These are phyloP conservation scores for Drosophila pectinifera DNA, from an alignment of 1,140 invertebrate species.

Conservation along the genomic window DNA sequence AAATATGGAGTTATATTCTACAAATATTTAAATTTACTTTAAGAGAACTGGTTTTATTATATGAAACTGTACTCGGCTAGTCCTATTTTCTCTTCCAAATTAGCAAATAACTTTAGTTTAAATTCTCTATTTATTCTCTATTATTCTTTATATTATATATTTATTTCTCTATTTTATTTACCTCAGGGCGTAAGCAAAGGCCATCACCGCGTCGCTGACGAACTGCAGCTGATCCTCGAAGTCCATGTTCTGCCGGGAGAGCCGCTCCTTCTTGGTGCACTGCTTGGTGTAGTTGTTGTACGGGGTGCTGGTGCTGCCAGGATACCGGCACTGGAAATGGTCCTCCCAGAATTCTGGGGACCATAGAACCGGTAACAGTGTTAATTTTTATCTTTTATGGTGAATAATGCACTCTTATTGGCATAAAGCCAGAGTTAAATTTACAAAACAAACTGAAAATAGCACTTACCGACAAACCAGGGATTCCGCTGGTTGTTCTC, in stretches of 20 bases:
- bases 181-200: conserved; percentile 95
- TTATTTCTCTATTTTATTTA: too few relatives aligned
- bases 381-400: neutral
- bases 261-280: conserved; percentile 90
- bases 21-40: neutral
- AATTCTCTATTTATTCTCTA: too few relatives aligned
- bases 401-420: too few relatives aligned
- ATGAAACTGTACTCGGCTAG: too few relatives aligned
- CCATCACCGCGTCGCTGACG: conserved; percentile 96
- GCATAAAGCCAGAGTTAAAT: too few relatives aligned
- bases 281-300: conserved; percentile 91
- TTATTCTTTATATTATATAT: too few relatives aligned
- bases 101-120: too few relatives aligned
- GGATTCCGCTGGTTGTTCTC: conserved; percentile 95
- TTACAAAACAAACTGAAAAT: too few relatives aligned
- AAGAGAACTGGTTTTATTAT: neutral
- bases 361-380: neutral
- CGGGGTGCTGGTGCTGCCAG: conserved; percentile 91
- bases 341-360: conserved; percentile 96
- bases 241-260: conserved; percentile 90
- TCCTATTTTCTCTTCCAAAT: too few relatives aligned
- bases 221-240: conserved; percentile 97
- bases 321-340: conserved; percentile 94
- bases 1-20: too few relatives aligned
- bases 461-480: conserved; percentile 96